These are phyloP conservation scores for Triops longicaudatus DNA, from an alignment of 1,140 invertebrate species.

Conservation along the genomic window DNA sequence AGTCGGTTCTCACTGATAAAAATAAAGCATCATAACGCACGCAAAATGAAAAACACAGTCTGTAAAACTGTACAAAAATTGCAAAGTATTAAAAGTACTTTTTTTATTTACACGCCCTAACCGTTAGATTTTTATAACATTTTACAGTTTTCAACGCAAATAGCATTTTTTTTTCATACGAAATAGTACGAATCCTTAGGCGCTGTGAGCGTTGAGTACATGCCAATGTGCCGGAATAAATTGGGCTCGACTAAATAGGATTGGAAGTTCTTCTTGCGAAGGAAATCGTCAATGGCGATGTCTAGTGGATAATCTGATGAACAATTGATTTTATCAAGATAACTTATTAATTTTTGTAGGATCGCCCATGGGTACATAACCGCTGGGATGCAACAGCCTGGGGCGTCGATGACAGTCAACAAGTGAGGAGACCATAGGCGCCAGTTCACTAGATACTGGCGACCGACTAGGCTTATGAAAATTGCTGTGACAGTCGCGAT, in stretches of 20 bases:
- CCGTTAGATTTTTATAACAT: too few species aligned
- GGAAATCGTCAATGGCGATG: conserved; percentile 24
- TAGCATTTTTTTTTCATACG: neutral
- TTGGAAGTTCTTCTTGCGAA: neutral
- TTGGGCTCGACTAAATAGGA: conserved; percentile 28
- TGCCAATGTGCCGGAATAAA: conserved; percentile 27
- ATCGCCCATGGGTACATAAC: conserved; percentile 18
- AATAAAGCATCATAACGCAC: too few species aligned
- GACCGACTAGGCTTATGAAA: conserved; percentile 19
- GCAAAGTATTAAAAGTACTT: too few species aligned
- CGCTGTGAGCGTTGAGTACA: conserved; percentile 27
- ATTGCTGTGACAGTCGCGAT: neutral
- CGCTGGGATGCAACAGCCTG: conserved; percentile 28
- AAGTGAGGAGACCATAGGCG: conserved; percentile 20
- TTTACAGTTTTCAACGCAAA: neutral
- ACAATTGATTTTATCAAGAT: conserved; percentile 17
- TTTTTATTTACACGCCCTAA: too few species aligned
- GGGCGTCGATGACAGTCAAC: conserved; percentile 13
- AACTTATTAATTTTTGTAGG: neutral
- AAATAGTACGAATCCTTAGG: conserved; percentile 21
- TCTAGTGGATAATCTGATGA: conserved; percentile 18
- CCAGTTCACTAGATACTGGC: conserved; percentile 27
- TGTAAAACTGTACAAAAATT: too few species aligned
- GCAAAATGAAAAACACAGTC: too few species aligned
- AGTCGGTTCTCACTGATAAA: too few species aligned